Conservation (phyloP, 2,888 invertebrate species). For the Eupithecia insigniata region DNA sequence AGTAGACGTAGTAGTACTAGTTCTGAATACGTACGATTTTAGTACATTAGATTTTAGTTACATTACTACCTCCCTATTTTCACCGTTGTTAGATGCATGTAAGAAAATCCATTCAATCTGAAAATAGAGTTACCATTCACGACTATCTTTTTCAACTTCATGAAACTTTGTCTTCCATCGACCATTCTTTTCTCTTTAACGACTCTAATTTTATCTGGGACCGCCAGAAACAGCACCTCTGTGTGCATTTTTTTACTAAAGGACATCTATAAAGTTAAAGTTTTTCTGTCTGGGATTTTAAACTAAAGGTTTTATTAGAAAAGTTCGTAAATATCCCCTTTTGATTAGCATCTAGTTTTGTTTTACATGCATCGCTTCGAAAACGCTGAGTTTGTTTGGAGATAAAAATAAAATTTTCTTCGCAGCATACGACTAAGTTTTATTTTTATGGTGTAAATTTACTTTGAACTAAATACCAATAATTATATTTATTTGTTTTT, state of each 20-base stretch:
- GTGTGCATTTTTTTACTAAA: slow-evolving; percentile 22
- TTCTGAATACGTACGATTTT: too few relatives aligned
- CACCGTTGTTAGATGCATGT: neutral
- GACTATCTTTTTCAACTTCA: neutral
- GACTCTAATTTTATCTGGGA: slow-evolving; percentile 19
- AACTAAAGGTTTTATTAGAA: slow-evolving; percentile 39
- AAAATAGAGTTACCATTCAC: neutral
- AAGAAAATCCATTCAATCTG: neutral
- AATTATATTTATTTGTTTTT: neutral
- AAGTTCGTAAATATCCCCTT: slow-evolving; percentile 35
- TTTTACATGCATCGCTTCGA: slow-evolving; percentile 35
- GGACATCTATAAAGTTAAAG: slow-evolving; percentile 29
- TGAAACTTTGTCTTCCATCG: neutral
- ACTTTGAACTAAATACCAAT: neutral
- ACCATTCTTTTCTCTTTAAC: neutral
- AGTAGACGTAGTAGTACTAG: too few relatives aligned
- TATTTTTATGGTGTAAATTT: neutral
- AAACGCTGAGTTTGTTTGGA: slow-evolving; percentile 30
- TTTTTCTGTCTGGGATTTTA: slow-evolving; percentile 31
- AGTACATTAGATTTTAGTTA: too few relatives aligned
- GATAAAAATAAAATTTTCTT: slow-evolving; percentile 24
- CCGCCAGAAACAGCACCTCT: slow-evolving; percentile 6
- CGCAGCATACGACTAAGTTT: neutral
- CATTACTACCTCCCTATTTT: too few relatives aligned
- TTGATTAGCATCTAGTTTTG: slow-evolving; percentile 32